Base-by-base conservation (phyloP, 2,888 invertebrate species). In the Eugnorisma glareosa region DNA sequence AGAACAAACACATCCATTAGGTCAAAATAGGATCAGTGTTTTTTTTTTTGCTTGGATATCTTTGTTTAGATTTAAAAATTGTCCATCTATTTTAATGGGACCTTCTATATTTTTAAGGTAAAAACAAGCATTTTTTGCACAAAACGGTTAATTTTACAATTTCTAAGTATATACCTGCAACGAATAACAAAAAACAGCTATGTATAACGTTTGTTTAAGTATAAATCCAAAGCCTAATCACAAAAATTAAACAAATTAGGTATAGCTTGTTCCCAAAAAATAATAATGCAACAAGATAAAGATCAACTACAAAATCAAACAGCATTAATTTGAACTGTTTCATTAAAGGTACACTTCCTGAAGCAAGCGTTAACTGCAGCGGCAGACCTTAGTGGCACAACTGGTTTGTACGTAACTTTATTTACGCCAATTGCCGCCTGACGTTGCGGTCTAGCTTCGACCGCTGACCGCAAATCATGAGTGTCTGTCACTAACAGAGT, bases 231-330 rank as follows among this genome's bases (percentile, higher is more conserved):
- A 66, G 15, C 31, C 6, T 8, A 48, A 43, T 43, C 1, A 43
- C 11, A 35, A 69, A 77, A 45, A 54, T 6, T 18, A 63, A 45
- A 51, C 28, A 45, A 67, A 37, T 35, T 31, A n/a, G n/a, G n/a
- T n/a, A 35, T 28, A 8, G 6, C 2, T 68, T 35, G 21, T 61
- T 28, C 6, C 28, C 40, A 48, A 64, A 24, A 67, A 80, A 24
- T 63, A 79, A n/a, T 1, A 31, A 63, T 66, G 3, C n/a, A 78
- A 70, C 45, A 51, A 51, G 11, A 8, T 31, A 61, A 18, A 78
- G 5, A 51, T n/a, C n/a, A 51, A 28, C 24, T 37, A 43, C 6
- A 77, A 31, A 63, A 54, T 66, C 24, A 15, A 71, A 63, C 48
- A 71, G 48, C 35, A 66, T 28, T n/a, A n/a, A n/a, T n/a, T 57